These are phyloP conservation scores for Ptychadena robeensis DNA, from an alignment of 2,797 vertebrate species.

Conservation along the genomic window DNA sequence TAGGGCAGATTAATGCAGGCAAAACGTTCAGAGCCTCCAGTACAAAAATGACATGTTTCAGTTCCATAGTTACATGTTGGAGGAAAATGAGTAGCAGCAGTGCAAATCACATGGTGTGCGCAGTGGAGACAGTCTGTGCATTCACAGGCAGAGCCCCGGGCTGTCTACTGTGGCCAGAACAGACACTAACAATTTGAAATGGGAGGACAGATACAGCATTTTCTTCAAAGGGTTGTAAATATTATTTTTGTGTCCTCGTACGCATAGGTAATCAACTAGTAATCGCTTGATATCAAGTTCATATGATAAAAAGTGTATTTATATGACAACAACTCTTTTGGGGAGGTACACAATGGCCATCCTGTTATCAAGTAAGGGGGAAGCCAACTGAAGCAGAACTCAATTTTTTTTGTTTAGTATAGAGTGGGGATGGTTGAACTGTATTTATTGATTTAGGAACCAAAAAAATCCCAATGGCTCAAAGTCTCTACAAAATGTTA, in stretches of 20 bases:
- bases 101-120: conserved; percentile 41
- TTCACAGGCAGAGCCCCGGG: conserved; percentile 52
- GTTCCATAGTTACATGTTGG: conserved; percentile 25
- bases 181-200: conserved; percentile 51
- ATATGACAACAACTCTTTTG: neutral
- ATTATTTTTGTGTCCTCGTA: neutral
- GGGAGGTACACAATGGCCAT: too few relatives aligned
- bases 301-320: neutral
- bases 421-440: too few relatives aligned
- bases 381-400: too few relatives aligned
- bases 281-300: neutral
- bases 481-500: too few relatives aligned
- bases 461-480: too few relatives aligned
- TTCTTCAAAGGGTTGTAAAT: conserved; percentile 33
- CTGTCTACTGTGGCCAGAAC: conserved; percentile 27
- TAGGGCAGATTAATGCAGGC: conserved; percentile 44
- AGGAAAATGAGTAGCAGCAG: conserved; percentile 33
- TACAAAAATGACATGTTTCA: conserved; percentile 51
- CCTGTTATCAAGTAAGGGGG: too few relatives aligned
- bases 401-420: too few relatives aligned
- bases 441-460: too few relatives aligned
- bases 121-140: conserved; percentile 42
- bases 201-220: conserved; percentile 30
- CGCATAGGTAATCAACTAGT: conserved; percentile 20
- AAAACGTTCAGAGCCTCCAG: conserved; percentile 34